Evolutionary conservation across 2,888 invertebrate genomes (phyloP).

Genomic region (Parnassius mnemosyne): DNA sequence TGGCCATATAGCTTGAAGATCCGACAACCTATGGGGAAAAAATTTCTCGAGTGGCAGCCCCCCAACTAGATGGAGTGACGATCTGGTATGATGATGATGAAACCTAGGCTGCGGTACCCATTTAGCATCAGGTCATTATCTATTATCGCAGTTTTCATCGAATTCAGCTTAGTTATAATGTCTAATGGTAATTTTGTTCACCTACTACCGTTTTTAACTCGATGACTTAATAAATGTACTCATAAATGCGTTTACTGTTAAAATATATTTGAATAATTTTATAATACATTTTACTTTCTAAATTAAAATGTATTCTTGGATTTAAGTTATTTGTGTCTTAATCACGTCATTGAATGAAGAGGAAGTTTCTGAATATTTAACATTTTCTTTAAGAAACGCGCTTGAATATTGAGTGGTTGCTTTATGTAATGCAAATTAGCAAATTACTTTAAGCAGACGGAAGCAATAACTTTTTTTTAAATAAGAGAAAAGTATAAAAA

Average conservation of each 20-base stretch:
- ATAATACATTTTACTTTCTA: not conserved
- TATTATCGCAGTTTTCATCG: too few species aligned
- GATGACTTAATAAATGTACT: not conserved
- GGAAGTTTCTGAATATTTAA: constrained; percentile 5
- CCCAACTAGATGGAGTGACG: too few species aligned
- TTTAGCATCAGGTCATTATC: too few species aligned
- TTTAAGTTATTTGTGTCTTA: not conserved
- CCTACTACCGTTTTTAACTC: not conserved
- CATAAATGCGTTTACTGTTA: not conserved
- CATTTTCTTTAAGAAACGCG: not conserved
- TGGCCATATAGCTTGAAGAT: too few species aligned
- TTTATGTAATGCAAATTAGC: constrained; percentile 2
- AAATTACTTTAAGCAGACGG: not conserved
- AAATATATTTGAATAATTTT: not conserved
- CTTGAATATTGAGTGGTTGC: constrained; percentile 3
- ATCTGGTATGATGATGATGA: too few species aligned
- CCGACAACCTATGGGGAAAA: too few species aligned
- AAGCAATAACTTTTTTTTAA: not conserved
- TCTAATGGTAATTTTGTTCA: not conserved
- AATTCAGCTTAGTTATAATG: too few species aligned
- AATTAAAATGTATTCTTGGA: not conserved
- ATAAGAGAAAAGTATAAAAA: not conserved
- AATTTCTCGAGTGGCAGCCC: too few species aligned
- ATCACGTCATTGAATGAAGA: constrained; percentile 3
- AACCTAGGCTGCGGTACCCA: too few species aligned